A percentile compares a stretch with the other conserved stretches of the same genome.
Evolutionary conservation across 2,113 vertebrate genomes (phyloP).

Genomic region (Hippocampus barbouri): DNA sequence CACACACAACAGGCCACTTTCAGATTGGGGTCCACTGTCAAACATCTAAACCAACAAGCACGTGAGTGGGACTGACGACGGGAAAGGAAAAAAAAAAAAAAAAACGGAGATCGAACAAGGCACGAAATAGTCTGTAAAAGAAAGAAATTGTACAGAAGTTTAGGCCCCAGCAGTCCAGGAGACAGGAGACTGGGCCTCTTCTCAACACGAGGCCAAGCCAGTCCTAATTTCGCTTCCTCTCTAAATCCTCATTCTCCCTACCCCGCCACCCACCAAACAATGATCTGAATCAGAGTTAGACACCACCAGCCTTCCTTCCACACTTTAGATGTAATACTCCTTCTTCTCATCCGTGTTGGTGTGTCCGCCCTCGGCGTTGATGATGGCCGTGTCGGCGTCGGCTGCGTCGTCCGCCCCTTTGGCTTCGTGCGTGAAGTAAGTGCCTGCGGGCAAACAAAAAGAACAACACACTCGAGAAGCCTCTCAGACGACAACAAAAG

Average conservation of each 20-base stretch:
- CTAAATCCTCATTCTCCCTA: conserved; percentile 5
- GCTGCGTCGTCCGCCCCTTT: conserved; percentile 98
- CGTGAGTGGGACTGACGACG: conserved; percentile 61
- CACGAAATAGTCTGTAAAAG: conserved; percentile 97
- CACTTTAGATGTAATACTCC: conserved; percentile 97
- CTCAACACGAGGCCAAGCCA: conserved; percentile 76
- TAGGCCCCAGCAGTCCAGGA: conserved; percentile 74
- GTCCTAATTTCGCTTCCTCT: conserved; percentile 61
- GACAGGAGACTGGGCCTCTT: conserved; percentile 82
- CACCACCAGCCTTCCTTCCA: conserved; percentile 40
- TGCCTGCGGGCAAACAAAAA: conserved; percentile 77
- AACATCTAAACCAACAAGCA: conserved; percentile 64
- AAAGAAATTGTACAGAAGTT: conserved; percentile 85
- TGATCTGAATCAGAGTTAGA: conserved; percentile 39
- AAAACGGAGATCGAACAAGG: conserved; percentile 88
- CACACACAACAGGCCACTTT: conserved; percentile 42
- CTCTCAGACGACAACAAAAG: conserved; percentile 21
- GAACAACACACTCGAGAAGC: conserved; percentile 11
- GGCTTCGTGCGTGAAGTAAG: conserved; percentile 99
- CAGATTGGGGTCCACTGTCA: conserved; percentile 39
- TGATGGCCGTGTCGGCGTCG: conserved; percentile 98
- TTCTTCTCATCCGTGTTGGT: conserved; percentile 99
- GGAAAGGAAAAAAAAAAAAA: conserved; percentile 36
- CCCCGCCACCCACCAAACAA: conserved; percentile 17
- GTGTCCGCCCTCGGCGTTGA: conserved; percentile 97